Evolutionary conservation across 2,888 invertebrate genomes (phyloP).

Genomic region (Scaptomyza parva): DNA sequence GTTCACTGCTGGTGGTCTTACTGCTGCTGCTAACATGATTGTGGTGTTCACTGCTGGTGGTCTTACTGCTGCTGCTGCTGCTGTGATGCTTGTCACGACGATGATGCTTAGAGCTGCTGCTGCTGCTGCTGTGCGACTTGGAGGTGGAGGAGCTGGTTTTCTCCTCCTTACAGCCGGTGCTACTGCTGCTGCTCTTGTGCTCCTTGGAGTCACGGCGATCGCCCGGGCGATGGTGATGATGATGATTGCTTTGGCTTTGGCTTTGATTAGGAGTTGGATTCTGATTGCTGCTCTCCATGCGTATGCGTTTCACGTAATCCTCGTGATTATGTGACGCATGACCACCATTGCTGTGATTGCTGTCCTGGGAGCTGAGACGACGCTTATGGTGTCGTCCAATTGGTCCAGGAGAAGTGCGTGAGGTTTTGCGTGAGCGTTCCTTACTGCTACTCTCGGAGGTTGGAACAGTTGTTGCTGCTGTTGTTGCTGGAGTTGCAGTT

Average conservation of each 20-base stretch:
- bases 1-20: constrained; percentile 75
- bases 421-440: constrained; percentile 79
- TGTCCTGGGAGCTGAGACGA: constrained; percentile 92
- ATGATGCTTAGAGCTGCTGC: constrained; percentile 68
- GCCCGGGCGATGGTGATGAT: constrained; percentile 25
- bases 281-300: constrained; percentile 68
- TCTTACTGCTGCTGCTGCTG: constrained; percentile 80
- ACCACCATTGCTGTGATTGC: constrained; percentile 73
- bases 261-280: constrained; percentile 28
- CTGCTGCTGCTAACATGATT: constrained; percentile 60
- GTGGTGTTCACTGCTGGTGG: constrained; percentile 40
- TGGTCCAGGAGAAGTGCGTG: constrained; percentile 80
- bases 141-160: constrained; percentile 27
- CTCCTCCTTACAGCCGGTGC: constrained; percentile 54
- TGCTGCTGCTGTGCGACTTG: constrained; percentile 57
- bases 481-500: background rate
- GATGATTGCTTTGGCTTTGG: constrained; percentile 54
- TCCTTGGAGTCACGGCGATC: constrained; percentile 78
- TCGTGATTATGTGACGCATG: constrained; percentile 70
- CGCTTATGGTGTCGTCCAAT: constrained; percentile 86
- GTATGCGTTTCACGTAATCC: constrained; percentile 81
- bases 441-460: constrained; percentile 47
- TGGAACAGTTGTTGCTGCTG: constrained; percentile 6
- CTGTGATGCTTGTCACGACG: constrained; percentile 74
- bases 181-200: constrained; percentile 56